Evolutionary conservation across 2,113 vertebrate genomes (phyloP), one percentile per base, ranked within the genome.

Genomic region (Coptodon rendalli): DNA sequence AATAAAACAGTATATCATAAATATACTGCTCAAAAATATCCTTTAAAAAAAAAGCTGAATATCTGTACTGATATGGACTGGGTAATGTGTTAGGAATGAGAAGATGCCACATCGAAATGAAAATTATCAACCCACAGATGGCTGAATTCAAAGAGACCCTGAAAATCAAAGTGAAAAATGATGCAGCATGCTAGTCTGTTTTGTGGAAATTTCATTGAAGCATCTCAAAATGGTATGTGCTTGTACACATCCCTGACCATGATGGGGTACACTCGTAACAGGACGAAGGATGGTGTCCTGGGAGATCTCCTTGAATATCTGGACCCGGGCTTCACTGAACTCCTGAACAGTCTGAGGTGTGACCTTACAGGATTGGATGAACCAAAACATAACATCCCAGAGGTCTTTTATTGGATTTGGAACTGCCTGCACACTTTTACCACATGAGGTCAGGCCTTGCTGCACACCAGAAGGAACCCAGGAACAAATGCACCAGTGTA

Each of bases 131-230:
- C 63, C 19, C 1, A 22, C 4, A 40, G 34, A 68, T 1, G 11
- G 19, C 19, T 68, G 1, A 68, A 68, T 38, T 68, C 4, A 0
- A 40, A 68, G 63, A 40, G 6, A 68, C 11, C 34, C 19, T 68
- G 19, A 68, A 68, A 68, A 68, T 22, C 3, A 68, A 68, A 68
- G 34, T 68, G 63, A 68, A 68, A 66, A 68, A 68, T 68, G 63
- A 68, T 38, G 34, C 34, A 38, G 61, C 34, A 68, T 36, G 0
- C 0, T 38, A 22, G 3, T 38, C 63, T 22, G 34, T 3, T 68
- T 40, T 22, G 63, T 40, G 19, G 6, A 68, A 68, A 22, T 38
- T 38, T 68, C 34, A 13, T 3, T 68, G 11, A 4, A 8, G 63
- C 34, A 40, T 38, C 34, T 68, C 63, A 68, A 68, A 40, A 40